Percentiles rank a stretch among this genome's conserved stretches.
These are phyloP conservation scores for Drosophila nikananu DNA, from an alignment of 1,140 invertebrate genomes.

Conservation along the genomic window DNA sequence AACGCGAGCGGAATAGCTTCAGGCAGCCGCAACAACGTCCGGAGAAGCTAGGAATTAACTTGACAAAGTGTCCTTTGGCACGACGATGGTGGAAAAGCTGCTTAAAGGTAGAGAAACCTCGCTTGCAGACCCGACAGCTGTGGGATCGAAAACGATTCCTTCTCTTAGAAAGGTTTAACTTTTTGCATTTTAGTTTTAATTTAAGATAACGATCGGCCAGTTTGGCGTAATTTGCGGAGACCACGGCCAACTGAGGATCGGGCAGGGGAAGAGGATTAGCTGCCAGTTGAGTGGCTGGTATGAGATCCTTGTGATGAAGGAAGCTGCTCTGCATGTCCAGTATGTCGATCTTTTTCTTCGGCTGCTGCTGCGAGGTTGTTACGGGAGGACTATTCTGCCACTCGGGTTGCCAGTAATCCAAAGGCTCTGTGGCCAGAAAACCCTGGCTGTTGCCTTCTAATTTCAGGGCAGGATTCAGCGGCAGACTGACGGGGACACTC, in stretches of 20 bases:
- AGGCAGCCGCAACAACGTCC: constrained; percentile 62
- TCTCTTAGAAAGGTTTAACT: constrained; percentile 8
- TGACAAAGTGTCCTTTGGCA: constrained; percentile 33
- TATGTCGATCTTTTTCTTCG: constrained; percentile 71
- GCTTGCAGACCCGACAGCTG: constrained; percentile 41
- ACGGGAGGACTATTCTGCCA: constrained; percentile 45
- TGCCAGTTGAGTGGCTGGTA: constrained; percentile 27
- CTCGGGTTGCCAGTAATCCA: constrained; percentile 63
- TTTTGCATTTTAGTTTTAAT: constrained; percentile 50
- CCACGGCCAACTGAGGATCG: constrained; percentile 19
- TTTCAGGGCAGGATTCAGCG: constrained; percentile 38
- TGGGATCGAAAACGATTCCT: not conserved
- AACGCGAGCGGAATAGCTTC: constrained; percentile 55
- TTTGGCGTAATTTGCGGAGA: constrained; percentile 50
- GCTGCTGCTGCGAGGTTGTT: constrained; percentile 17
- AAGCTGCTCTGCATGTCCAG: constrained; percentile 79
- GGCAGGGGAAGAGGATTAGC: not conserved
- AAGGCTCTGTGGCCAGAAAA: constrained; percentile 14
- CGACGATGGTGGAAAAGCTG: constrained; percentile 54
- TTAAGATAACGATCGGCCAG: constrained; percentile 54
- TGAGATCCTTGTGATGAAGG: constrained; percentile 66
- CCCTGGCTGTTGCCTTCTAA: constrained; percentile 36
- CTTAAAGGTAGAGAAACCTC: constrained; percentile 38
- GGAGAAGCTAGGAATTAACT: constrained; percentile 36
- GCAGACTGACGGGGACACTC: constrained; percentile 55